Conservation (phyloP, 2,113 vertebrate species). For the Azemiops feae region DNA sequence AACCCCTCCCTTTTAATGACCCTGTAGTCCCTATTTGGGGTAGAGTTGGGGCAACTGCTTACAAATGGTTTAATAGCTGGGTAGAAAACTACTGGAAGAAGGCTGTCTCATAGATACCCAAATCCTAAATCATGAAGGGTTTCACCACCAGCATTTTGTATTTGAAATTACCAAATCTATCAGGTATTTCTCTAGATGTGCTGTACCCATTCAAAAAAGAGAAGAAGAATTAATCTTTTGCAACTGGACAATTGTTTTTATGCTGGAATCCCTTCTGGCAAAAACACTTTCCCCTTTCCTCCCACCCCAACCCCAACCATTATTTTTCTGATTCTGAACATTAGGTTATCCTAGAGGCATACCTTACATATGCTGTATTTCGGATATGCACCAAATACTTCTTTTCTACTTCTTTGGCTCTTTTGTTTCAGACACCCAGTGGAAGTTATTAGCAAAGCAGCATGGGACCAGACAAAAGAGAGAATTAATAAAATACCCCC, state of each 20-base stretch:
- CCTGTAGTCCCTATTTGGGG: background rate
- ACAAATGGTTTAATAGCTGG: background rate
- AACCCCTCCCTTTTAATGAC: background rate
- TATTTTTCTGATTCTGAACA: constrained; percentile 11
- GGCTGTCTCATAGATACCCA: background rate
- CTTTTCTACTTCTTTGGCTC: constrained; percentile 28
- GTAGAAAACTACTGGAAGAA: background rate
- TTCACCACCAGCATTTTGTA: background rate
- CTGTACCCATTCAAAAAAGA: constrained; percentile 7
- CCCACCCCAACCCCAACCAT: background rate
- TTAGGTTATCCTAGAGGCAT: constrained; percentile 52
- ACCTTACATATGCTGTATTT: constrained; percentile 40
- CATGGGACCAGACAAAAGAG: constrained; percentile 24
- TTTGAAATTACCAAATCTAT: background rate
- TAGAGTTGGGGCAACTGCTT: background rate
- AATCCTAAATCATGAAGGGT: background rate
- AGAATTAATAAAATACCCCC: background rate
- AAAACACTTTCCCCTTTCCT: background rate
- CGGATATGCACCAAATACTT: constrained; percentile 15
- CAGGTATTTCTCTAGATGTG: background rate
- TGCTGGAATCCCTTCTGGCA: constrained; percentile 36
- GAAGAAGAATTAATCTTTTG: background rate
- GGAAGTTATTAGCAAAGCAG: constrained; percentile 19
- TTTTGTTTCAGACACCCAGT: constrained; percentile 26
- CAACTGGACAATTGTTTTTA: constrained; percentile 14